Evolutionary conservation across 2,888 invertebrate species (phyloP).

Genomic region (Ormia ochracea): DNA sequence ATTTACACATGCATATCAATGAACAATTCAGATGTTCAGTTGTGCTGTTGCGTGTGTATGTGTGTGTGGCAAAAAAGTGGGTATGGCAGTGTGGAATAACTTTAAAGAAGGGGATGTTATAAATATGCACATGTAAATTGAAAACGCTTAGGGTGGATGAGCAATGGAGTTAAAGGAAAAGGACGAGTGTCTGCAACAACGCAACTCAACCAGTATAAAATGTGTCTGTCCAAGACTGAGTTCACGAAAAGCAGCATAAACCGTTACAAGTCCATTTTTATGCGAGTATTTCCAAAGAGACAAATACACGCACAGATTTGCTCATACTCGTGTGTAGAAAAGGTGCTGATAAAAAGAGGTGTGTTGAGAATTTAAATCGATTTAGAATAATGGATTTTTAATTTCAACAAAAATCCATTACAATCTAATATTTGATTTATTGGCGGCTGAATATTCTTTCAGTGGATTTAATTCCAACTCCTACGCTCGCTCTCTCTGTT

Average conservation of each 20-base stretch:
- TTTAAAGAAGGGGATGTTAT: too few species aligned
- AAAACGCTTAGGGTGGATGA: conserved; percentile 20
- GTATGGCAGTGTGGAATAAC: too few species aligned
- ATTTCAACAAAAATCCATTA: too few species aligned
- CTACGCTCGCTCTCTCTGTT: too few species aligned
- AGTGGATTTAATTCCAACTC: too few species aligned
- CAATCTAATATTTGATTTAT: too few species aligned
- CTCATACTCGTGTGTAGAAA: not conserved
- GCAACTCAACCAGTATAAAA: conserved; percentile 16
- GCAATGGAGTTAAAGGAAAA: conserved; percentile 3
- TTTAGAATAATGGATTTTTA: not conserved
- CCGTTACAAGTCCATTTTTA: conserved; percentile 48
- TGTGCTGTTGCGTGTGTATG: not conserved
- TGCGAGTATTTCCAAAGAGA: conserved; percentile 11
- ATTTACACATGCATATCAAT: conserved; percentile 21
- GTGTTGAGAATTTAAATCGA: not conserved
- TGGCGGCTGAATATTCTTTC: too few species aligned
- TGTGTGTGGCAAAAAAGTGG: too few species aligned
- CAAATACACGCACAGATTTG: not conserved
- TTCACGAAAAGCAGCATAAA: conserved; percentile 2
- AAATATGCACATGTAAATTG: conserved; percentile 61
- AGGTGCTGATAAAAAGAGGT: not conserved
- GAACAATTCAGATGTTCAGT: not conserved
- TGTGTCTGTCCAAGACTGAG: conserved; percentile 10
- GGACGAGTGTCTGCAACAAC: conserved; percentile 32